These are phyloP conservation scores for Heloderma charlesbogerti DNA, from an alignment of 2,113 vertebrate genomes.

Conservation along the genomic window DNA sequence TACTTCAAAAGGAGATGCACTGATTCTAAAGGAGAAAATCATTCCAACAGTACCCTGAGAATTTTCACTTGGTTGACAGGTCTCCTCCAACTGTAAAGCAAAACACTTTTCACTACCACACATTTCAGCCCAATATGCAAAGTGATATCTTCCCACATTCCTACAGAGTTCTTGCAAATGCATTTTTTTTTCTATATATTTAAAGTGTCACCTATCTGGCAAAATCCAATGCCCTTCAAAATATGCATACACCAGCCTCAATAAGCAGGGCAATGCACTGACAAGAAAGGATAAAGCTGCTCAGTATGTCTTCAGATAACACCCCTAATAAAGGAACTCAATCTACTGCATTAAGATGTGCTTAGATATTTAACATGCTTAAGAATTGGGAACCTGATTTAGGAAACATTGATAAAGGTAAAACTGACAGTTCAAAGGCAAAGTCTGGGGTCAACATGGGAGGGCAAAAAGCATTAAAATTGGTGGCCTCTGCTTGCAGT, in stretches of 20 bases:
- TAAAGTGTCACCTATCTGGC: neutral
- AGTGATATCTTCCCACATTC: neutral
- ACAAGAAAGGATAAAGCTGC: neutral
- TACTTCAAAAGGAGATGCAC: slow-evolving; percentile 10
- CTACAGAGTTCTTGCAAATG: neutral
- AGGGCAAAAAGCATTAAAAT: neutral
- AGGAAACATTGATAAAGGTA: neutral
- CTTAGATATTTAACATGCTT: neutral
- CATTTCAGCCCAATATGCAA: neutral
- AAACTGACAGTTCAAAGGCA: neutral
- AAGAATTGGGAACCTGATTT: neutral
- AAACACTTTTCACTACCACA: neutral
- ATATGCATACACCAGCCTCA: neutral
- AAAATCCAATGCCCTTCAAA: neutral
- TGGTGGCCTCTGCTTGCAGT: neutral
- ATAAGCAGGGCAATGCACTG: neutral
- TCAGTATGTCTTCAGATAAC: neutral
- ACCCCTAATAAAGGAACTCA: neutral
- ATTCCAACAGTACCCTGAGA: slow-evolving; percentile 14
- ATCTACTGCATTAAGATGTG: neutral
- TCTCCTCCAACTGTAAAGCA: neutral
- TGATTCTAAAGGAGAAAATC: neutral
- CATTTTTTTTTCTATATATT: neutral
- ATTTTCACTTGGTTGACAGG: neutral
- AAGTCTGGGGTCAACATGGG: neutral